Percentiles rank a stretch among this genome's conserved stretches.
Conservation (phyloP, 1,140 invertebrate species). For the Heliconius melpomene region DNA sequence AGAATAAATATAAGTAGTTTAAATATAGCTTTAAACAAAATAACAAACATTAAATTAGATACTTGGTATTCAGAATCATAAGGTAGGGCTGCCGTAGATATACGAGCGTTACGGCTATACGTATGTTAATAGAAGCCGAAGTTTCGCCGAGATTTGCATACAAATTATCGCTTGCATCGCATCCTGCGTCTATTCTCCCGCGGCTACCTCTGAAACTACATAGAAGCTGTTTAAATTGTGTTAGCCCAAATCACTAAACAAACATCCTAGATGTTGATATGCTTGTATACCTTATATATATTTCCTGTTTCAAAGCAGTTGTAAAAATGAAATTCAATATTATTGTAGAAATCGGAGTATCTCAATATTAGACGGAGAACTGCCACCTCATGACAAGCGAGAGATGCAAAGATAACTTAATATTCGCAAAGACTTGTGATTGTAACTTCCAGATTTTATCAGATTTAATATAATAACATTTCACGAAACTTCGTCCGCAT, state of each 20-base stretch:
- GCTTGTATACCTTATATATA: neutral
- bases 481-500: neutral
- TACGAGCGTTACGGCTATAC: conserved; percentile 37
- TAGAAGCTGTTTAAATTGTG: conserved; percentile 29
- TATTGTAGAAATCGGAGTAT: neutral
- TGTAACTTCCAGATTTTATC: neutral
- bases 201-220: conserved; percentile 24
- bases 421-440: neutral
- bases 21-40: neutral
- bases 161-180: conserved; percentile 43
- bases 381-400: neutral
- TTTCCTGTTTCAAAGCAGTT: neutral
- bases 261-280: neutral
- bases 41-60: conserved; percentile 1
- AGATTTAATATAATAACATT: neutral
- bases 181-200: conserved; percentile 33
- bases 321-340: neutral
- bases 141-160: conserved; percentile 47
- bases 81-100: conserved; percentile 27
- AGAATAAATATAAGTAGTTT: neutral
- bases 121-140: conserved; percentile 48
- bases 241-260: conserved; percentile 24
- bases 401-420: neutral
- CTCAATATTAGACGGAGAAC: neutral
- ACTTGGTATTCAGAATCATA: conserved; percentile 29